Conservation (phyloP, 2,113 vertebrate genomes). For the Agapornis roseicollis region DNA sequence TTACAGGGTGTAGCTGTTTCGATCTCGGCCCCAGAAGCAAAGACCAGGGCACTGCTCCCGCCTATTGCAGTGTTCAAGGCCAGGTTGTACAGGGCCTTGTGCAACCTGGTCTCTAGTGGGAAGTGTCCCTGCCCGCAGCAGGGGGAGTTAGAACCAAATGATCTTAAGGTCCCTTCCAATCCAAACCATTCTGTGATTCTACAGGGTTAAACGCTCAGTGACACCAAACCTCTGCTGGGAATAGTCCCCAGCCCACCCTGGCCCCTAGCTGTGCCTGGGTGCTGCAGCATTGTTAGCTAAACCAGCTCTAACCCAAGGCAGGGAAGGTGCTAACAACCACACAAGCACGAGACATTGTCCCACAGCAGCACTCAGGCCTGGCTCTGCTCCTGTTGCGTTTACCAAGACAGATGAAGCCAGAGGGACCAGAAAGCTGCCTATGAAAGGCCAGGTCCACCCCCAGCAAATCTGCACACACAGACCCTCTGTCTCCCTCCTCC, state of each 20-base stretch:
- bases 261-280: not conserved
- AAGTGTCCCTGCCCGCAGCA: not conserved
- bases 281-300: not conserved
- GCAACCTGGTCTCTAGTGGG: not conserved
- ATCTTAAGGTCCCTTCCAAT: not conserved
- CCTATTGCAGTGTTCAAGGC: not conserved
- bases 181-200: not conserved
- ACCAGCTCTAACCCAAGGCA: not conserved
- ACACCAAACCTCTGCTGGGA: not conserved
- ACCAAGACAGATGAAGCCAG: not conserved
- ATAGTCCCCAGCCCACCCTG: not conserved
- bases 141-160: not conserved
- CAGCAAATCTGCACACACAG: not conserved
- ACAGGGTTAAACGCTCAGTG: rapidly evolving
- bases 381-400: not conserved
- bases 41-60: not conserved
- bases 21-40: not conserved
- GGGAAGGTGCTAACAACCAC: not conserved
- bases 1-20: not conserved
- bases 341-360: rapidly evolving
- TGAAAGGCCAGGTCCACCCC: not conserved
- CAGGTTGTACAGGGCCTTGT: not conserved
- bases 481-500: not conserved
- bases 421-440: not conserved
- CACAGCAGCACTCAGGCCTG: not conserved